Evolutionary conservation across 2,113 vertebrate species (phyloP).

Genomic region (Caranx melampygus): DNA sequence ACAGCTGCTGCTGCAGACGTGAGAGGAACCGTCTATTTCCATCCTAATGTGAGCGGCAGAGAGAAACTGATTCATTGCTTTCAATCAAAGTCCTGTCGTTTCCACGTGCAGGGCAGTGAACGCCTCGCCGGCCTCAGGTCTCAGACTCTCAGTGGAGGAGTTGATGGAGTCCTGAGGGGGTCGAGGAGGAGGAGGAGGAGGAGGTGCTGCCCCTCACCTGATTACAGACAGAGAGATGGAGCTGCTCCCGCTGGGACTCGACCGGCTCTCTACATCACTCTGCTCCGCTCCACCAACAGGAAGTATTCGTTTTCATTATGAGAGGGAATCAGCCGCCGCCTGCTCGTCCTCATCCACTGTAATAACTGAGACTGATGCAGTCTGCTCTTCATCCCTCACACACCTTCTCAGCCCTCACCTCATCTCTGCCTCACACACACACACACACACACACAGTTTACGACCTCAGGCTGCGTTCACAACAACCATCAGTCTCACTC

Average conservation of each 20-base stretch:
- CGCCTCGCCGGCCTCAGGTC: neutral
- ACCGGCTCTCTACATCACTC: neutral
- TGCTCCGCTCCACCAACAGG: neutral
- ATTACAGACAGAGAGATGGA: neutral
- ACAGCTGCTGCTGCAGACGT: neutral
- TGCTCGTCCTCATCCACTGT: neutral
- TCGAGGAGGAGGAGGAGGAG: neutral
- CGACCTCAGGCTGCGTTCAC: no score
- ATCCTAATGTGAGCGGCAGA: neutral
- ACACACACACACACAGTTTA: no score
- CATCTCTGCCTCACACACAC: no score
- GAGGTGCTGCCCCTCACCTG: neutral
- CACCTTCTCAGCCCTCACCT: no score
- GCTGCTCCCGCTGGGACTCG: neutral
- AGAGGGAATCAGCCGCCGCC: neutral
- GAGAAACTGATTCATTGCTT: neutral
- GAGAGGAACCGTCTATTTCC: neutral
- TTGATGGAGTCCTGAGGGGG: neutral
- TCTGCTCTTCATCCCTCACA: neutral
- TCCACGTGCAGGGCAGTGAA: neutral
- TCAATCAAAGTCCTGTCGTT: neutral
- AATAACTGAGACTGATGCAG: neutral
- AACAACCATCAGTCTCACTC: no score
- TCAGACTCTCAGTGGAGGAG: neutral
- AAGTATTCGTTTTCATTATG: slow-evolving; percentile 25